A percentile compares a stretch with the other conserved stretches of the same genome.
phyloP scores from a whole-genome alignment of 1,140 invertebrate genomes.

The Nasonia vitripennis region DNA sequence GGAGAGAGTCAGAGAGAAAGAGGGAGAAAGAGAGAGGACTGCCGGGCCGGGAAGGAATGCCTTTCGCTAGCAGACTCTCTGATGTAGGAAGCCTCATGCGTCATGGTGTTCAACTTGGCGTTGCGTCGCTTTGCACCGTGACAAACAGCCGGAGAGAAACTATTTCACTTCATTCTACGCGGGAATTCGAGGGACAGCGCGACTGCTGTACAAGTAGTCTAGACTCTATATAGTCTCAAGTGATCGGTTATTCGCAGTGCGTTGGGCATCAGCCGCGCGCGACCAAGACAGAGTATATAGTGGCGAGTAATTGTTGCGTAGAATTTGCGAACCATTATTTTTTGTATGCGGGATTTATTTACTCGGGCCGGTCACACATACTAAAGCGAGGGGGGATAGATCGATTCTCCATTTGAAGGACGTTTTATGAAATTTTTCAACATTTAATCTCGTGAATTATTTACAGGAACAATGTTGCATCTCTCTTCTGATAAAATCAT shows the following conservation, averaged over 20 bases:
- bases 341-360: too few species aligned
- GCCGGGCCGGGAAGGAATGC: background rate
- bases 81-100: background rate
- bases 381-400: too few species aligned
- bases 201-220: background rate
- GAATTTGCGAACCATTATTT: too few species aligned
- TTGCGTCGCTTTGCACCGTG: background rate
- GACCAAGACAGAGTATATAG: conserved; percentile 21
- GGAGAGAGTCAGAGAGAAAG: background rate
- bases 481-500: too few species aligned
- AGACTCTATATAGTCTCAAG: conserved; percentile 22
- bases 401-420: too few species aligned
- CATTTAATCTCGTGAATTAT: too few species aligned
- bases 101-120: background rate
- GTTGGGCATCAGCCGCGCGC: conserved; percentile 10
- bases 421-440: too few species aligned
- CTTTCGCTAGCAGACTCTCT: background rate
- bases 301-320: conserved; percentile 12
- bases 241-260: conserved; percentile 44
- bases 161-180: conserved; percentile 42
- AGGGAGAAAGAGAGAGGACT: background rate
- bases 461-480: too few species aligned
- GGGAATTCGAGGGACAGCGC: background rate
- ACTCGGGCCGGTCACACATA: too few species aligned
- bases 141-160: conserved; percentile 37